Conservation (phyloP, 2,888 invertebrate species). For the Leptopilina syphax region DNA sequence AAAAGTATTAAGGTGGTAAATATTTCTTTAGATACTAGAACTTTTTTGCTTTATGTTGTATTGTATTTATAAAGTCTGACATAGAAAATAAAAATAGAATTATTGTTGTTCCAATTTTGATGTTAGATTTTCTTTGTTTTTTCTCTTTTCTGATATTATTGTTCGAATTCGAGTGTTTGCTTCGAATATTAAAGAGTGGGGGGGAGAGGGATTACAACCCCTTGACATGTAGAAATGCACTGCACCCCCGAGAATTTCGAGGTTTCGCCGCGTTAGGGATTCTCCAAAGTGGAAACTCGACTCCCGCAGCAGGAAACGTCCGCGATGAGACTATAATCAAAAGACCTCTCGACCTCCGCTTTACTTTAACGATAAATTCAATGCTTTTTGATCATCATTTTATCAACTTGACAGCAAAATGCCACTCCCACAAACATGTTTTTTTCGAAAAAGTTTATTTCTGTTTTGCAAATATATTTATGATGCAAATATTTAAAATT, state of each 20-base stretch:
- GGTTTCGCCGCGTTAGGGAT: slow-evolving; percentile 59
- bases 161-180: slow-evolving; percentile 7
- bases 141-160: neutral
- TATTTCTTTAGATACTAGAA: too few species aligned
- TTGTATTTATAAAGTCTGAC: too few species aligned
- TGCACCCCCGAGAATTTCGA: slow-evolving; percentile 53
- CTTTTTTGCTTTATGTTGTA: too few species aligned
- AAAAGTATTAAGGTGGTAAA: too few species aligned
- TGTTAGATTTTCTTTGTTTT: neutral
- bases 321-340: slow-evolving; percentile 47
- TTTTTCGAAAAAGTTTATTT: neutral
- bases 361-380: slow-evolving; percentile 29
- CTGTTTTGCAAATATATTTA: too few species aligned
- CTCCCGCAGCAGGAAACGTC: slow-evolving; percentile 37
- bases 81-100: too few species aligned
- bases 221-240: slow-evolving; percentile 41
- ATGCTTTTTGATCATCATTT: slow-evolving; percentile 22
- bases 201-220: slow-evolving; percentile 10
- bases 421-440: slow-evolving; percentile 19
- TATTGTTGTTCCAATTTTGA: too few species aligned
- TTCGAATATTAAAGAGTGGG: neutral
- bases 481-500: too few species aligned
- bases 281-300: slow-evolving; percentile 42
- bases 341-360: slow-evolving; percentile 51
- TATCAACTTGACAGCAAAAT: slow-evolving; percentile 17